Conservation (phyloP, 1,140 invertebrate genomes). For the Zaprionus tsacasi region DNA sequence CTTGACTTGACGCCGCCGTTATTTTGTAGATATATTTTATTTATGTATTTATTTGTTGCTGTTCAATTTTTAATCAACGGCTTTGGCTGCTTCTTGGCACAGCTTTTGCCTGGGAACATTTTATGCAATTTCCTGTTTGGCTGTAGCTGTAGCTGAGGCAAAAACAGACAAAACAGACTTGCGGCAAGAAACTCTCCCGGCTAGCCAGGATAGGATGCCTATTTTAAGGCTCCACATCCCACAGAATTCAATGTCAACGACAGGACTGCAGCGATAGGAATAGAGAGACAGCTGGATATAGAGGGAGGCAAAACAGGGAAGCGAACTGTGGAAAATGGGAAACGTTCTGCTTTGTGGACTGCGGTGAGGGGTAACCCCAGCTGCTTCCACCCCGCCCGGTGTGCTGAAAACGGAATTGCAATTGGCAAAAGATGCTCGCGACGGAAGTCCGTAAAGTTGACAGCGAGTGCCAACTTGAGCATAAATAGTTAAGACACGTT, state of each 20-base stretch:
- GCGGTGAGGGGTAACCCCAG: neutral
- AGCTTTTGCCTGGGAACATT: slow-evolving; percentile 46
- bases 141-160: slow-evolving; percentile 62
- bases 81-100: slow-evolving; percentile 74
- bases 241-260: slow-evolving; percentile 77
- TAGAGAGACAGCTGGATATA: neutral
- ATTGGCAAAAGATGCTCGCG: slow-evolving; percentile 40
- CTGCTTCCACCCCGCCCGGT: neutral
- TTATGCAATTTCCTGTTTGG: slow-evolving; percentile 81
- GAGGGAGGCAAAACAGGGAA: neutral
- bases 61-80: slow-evolving; percentile 80
- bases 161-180: slow-evolving; percentile 33
- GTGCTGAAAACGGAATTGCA: slow-evolving; percentile 23
- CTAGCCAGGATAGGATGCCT: slow-evolving; percentile 57
- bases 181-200: slow-evolving; percentile 41
- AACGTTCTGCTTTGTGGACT: too few species aligned
- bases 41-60: slow-evolving; percentile 70
- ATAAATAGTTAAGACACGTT: slow-evolving; percentile 53
- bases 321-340: neutral
- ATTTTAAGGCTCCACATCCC: slow-evolving; percentile 68
- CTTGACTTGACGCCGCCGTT: neutral
- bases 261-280: slow-evolving; percentile 35
- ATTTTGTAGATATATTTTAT: slow-evolving; percentile 51
- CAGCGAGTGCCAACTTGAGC: slow-evolving; percentile 59
- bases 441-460: slow-evolving; percentile 36